phyloP scores from a whole-genome alignment of 2,113 vertebrate species.

The Cricetomys ansorgei region DNA sequence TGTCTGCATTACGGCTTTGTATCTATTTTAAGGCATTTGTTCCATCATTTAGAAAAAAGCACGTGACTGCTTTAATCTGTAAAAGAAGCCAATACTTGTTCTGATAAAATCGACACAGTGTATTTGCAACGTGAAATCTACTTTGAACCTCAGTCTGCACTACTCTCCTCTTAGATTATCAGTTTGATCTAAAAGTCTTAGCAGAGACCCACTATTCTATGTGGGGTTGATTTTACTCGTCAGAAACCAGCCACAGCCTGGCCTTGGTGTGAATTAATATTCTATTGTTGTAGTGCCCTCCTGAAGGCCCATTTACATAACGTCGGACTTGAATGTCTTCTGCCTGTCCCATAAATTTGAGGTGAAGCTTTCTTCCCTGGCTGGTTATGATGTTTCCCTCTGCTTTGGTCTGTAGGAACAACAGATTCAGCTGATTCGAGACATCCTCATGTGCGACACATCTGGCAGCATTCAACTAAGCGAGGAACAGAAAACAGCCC shows the following conservation, averaged over 20 bases:
- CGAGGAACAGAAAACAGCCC: slow-evolving; percentile 96
- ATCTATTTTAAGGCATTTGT: slow-evolving; percentile 70
- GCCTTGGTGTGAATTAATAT: slow-evolving; percentile 75
- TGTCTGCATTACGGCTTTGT: slow-evolving; percentile 60
- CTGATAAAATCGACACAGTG: slow-evolving; percentile 56
- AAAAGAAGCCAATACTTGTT: slow-evolving; percentile 72
- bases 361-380: slow-evolving; percentile 42
- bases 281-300: slow-evolving; percentile 67
- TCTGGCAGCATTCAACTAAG: slow-evolving; percentile 96
- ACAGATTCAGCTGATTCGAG: slow-evolving; percentile 96
- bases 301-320: slow-evolving; percentile 69
- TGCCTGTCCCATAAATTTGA: slow-evolving; percentile 80
- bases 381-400: slow-evolving; percentile 66
- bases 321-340: slow-evolving; percentile 78
- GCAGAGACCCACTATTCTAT: slow-evolving; percentile 61
- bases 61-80: slow-evolving; percentile 67
- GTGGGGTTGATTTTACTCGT: slow-evolving; percentile 71
- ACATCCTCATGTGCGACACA: slow-evolving; percentile 95
- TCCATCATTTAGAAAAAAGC: slow-evolving; percentile 66
- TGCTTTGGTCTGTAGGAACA: slow-evolving; percentile 90
- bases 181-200: slow-evolving; percentile 60
- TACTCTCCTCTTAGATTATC: slow-evolving; percentile 50
- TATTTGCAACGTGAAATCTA: slow-evolving; percentile 51
- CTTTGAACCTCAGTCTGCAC: slow-evolving; percentile 48
- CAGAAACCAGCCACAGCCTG: slow-evolving; percentile 69